Evolutionary conservation across 2,888 invertebrate genomes (phyloP), one percentile per base, ranked within the genome.

Genomic region (Cheilosia impressa): DNA sequence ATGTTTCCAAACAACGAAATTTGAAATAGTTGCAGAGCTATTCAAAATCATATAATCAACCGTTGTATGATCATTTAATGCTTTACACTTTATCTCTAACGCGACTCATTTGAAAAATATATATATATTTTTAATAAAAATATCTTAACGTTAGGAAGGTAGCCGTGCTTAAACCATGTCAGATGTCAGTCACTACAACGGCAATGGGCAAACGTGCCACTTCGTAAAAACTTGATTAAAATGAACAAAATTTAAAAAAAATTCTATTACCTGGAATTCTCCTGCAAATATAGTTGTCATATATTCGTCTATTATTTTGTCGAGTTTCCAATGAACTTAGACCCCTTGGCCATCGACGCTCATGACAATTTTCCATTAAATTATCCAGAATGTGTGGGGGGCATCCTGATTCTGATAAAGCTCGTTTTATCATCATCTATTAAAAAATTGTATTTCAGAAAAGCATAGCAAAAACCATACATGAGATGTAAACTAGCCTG

Each of bases 351-450:
- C 99, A 99, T 87, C 97, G 94, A 80, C 98, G 93, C 92, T 99
- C 98, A 91, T 99, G 99, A 87, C 98, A 98, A 92, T 98, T 98
- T 91, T 98, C 98, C 98, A 99, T 98, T 43, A 99, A 94, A 90
- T 98, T 97, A 89, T 97, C 97, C 83, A 98, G 95, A 82, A 98
- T 97, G 91, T 98, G 97, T 22, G 96, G 95, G 3, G 98, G 98
- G 91, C 98, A 98, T 31, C 98, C 98, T 76, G 97, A 97, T 92
- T 98, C 98, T 10, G 97, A 96, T 79, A 99, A 93, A 19, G 98
- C 97, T 89, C 98, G 94, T 91, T 98, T 97, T 88, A 99, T 98
- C 95, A 98, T 97, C 90, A 97, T 96, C 96, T 98, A 15, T 24
- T n/a, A 24, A 41, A 57, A 57, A 27, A 19, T 2, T 0, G 9